Base-by-base conservation (phyloP, 2,888 invertebrate species). In the Drosophila meridionalis region DNA sequence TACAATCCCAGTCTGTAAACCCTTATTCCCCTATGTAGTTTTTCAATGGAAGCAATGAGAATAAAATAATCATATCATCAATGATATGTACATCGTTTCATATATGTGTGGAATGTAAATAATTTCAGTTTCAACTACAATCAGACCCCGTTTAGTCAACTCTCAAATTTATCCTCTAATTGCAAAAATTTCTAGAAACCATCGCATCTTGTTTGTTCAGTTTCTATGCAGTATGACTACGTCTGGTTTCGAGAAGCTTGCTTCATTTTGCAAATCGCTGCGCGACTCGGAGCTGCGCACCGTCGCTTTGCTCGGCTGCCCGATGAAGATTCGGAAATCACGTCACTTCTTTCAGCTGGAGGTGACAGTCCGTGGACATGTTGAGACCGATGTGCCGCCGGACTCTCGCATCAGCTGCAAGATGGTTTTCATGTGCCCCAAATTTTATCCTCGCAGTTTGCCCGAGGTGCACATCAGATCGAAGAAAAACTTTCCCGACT, bases 371-470 rank as follows among this genome's bases (percentile, higher is more conserved):
- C 50, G 60, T 14, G 50, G 60, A 0, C 40, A 32, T 32, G 32
- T 50, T 34, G 40, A 57, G 3, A 42, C 14, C 2, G 62, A 58
- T 14, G 52, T 47, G 12, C n/a, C 55, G 8, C 6, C 28, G 12
- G 57, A 40, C 6, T 12, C 53, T 3, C 60, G 71, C 11, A 62
- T 76, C 14, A 65, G 66, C 7, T 76, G 75, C 62, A 71, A 62
- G 55, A 30, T 76, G 77, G 36, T 76, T 28, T 76, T 76, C 30
- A 76, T 26, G 47, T 71, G 72, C 28, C 55, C 56, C 12, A 57
- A 50, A 4, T 58, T 52, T 0, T 76, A 76, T 48, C 76, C 76
- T 0, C 58, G 61, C 5, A 40, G 36, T 6, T 0, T 48, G 2
- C 77, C 77, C n/a, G 52, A 52, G 9, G 48, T 76, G 9, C 48